Evolutionary conservation across 2,888 invertebrate species (phyloP).

Genomic region (Antitype chi): DNA sequence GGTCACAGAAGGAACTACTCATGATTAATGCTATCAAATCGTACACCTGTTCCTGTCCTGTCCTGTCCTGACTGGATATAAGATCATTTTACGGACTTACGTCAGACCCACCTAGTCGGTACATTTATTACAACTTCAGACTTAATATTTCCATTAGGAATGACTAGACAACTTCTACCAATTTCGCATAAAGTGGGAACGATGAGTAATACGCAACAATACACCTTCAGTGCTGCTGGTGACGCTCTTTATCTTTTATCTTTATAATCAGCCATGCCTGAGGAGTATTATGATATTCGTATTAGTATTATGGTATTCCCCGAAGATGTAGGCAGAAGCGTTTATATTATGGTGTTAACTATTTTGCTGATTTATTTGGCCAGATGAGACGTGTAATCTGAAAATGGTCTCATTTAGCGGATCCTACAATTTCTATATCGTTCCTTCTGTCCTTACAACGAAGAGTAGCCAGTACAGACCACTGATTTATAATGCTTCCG

Average conservation of each 20-base stretch:
- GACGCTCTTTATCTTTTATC: not conserved
- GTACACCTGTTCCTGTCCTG: conserved; percentile 25
- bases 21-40: conserved; percentile 21
- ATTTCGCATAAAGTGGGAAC: not conserved
- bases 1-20: conserved; percentile 6
- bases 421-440: not conserved
- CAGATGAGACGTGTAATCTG: not conserved
- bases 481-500: conserved; percentile 45
- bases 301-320: not conserved
- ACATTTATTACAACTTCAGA: conserved; percentile 17
- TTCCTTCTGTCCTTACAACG: conserved; percentile 2
- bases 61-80: conserved; percentile 22
- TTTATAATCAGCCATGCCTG: not conserved
- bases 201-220: not conserved
- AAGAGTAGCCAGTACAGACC: conserved; percentile 1
- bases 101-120: conserved; percentile 32
- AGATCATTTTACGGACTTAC: conserved; percentile 33
- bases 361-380: not conserved
- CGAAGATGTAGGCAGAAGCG: not conserved
- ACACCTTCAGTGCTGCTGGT: not conserved
- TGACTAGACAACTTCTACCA: conserved; percentile 5
- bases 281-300: not conserved
- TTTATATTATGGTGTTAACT: not conserved
- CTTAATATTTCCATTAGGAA: conserved; percentile 25
- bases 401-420: not conserved